Percentiles rank a stretch among this genome's conserved stretches.
Conservation (phyloP, 1,140 invertebrate species). For the Atopsyche davidsoni region DNA sequence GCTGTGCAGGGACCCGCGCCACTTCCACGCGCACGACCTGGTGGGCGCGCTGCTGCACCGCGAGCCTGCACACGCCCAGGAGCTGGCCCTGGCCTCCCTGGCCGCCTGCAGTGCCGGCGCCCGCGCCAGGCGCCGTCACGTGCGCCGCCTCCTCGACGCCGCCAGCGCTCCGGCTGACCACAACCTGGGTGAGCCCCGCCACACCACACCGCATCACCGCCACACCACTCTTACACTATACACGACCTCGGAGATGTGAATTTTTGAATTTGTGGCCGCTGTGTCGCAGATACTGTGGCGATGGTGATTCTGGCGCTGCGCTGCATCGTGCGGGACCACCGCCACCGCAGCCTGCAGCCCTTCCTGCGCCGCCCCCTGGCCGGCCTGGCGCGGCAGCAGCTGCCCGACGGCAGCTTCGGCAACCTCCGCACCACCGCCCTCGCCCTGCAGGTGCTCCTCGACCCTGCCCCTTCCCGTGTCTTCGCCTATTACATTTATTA, state of each 20-base stretch:
- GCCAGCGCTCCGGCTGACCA: conserved; percentile 69
- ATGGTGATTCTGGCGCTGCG: conserved; percentile 76
- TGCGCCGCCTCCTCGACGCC: conserved; percentile 68
- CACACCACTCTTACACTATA: not conserved
- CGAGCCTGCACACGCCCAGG: conserved; percentile 64
- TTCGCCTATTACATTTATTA: not conserved
- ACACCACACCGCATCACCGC: not conserved
- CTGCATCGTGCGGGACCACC: conserved; percentile 78
- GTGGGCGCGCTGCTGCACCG: conserved; percentile 67
- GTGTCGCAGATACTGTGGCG: conserved; percentile 65
- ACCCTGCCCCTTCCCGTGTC: not conserved
- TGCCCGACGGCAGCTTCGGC: conserved; percentile 73
- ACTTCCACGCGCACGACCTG: conserved; percentile 76
- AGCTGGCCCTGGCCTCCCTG: conserved; percentile 54
- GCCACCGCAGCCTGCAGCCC: conserved; percentile 70
- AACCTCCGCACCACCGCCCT: conserved; percentile 73
- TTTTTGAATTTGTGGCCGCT: not conserved
- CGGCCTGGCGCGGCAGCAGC: conserved; percentile 67
- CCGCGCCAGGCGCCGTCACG: conserved; percentile 71
- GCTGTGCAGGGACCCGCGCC: conserved; percentile 72
- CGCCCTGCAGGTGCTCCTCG: conserved; percentile 58
- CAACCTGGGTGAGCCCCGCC: conserved; percentile 55
- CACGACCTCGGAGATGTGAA: not conserved
- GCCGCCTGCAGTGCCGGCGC: conserved; percentile 69
- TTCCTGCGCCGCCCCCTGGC: conserved; percentile 68